Conservation (phyloP, 2,797 vertebrate genomes). For the Thamnophis elegans region DNA sequence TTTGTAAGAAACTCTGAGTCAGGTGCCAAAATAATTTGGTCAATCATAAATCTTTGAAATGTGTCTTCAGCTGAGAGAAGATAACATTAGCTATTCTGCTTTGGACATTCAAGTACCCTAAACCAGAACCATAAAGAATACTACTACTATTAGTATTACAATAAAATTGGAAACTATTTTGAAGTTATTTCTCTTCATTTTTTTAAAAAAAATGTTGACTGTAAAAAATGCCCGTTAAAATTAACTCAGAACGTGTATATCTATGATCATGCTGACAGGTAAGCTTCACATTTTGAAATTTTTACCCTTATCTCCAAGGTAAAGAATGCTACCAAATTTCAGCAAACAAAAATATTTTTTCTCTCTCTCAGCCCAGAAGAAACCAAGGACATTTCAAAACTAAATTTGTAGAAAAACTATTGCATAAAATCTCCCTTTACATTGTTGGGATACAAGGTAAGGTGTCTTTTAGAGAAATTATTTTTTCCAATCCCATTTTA, state of each 20-base stretch:
- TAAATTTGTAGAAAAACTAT: conserved; percentile 40
- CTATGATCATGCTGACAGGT: not conserved
- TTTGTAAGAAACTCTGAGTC: not conserved
- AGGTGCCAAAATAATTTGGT: not conserved
- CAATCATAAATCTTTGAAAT: not conserved
- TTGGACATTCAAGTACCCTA: not conserved
- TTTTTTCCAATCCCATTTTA: conserved; percentile 47
- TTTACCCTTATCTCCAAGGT: not conserved
- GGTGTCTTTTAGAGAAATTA: conserved; percentile 58
- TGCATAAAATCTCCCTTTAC: conserved; percentile 41
- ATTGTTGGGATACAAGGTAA: conserved; percentile 37
- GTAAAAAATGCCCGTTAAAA: not conserved
- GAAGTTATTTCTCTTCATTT: not conserved
- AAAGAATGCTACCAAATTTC: conserved; percentile 1
- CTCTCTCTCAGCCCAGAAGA: not conserved
- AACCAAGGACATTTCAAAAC: conserved; percentile 54
- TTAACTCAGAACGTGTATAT: not conserved
- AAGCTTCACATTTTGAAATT: not conserved
- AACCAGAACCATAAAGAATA: not conserved
- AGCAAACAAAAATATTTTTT: conserved; percentile 39
- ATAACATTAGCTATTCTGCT: not conserved
- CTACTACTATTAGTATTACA: not conserved
- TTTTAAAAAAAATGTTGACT: not conserved
- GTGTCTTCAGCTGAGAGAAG: not conserved
- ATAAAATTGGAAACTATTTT: not conserved